A percentile compares a stretch with the other conserved stretches of the same genome.
Evolutionary conservation across 2,888 invertebrate genomes (phyloP).

Genomic region (Glaucopsyche alexis): DNA sequence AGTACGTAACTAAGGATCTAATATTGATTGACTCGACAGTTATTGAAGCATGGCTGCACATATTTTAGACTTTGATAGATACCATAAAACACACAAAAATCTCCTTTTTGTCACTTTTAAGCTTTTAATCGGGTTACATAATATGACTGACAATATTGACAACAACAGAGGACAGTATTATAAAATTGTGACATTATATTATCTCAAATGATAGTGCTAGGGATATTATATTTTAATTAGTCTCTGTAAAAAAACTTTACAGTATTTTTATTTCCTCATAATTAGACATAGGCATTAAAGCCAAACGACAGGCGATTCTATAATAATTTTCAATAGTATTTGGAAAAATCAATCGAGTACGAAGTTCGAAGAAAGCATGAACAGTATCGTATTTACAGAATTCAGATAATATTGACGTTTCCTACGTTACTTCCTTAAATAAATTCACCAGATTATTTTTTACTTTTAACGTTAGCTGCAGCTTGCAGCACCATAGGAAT

Average conservation of each 20-base stretch:
- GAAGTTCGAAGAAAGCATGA: slow-evolving; percentile 45
- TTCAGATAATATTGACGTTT: slow-evolving; percentile 41
- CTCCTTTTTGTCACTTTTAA: too few relatives aligned
- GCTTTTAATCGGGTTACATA: too few relatives aligned
- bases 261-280: neutral
- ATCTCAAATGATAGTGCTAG: too few relatives aligned
- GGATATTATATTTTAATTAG: neutral
- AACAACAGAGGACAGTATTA: too few relatives aligned
- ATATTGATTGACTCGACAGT: too few relatives aligned
- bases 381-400: slow-evolving; percentile 40
- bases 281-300: neutral
- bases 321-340: slow-evolving; percentile 26
- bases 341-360: slow-evolving; percentile 38
- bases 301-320: slow-evolving; percentile 30
- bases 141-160: too few relatives aligned
- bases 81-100: too few relatives aligned
- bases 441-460: neutral
- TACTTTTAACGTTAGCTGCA: neutral
- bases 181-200: too few relatives aligned
- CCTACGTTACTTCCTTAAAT: slow-evolving; percentile 37
- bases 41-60: too few relatives aligned
- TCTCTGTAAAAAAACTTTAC: neutral
- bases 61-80: too few relatives aligned
- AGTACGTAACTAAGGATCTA: too few relatives aligned
- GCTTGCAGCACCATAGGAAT: neutral